Evolutionary conservation across 2,888 invertebrate species (phyloP).

Genomic region (Lasioglossum marginatum): DNA sequence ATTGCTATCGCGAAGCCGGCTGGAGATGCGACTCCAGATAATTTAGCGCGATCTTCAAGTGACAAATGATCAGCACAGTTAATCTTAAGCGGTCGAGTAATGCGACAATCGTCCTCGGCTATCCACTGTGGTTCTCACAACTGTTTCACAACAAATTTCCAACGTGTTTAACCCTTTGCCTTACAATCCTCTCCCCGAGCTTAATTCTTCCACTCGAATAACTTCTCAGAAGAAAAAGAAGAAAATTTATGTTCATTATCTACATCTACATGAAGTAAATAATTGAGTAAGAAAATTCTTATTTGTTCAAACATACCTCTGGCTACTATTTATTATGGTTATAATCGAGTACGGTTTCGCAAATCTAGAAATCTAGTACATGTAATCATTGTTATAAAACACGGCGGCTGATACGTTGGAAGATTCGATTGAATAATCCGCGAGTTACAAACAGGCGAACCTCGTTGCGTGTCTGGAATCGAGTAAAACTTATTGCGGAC

Average conservation of each 20-base stretch:
- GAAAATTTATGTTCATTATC: neutral
- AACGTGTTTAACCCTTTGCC: neutral
- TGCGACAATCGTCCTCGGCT: neutral
- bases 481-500: neutral
- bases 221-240: neutral
- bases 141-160: neutral
- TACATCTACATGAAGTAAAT: no score
- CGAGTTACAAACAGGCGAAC: neutral
- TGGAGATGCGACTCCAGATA: neutral
- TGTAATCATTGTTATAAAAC: neutral
- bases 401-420: no score
- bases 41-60: neutral
- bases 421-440: neutral
- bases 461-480: neutral
- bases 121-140: neutral
- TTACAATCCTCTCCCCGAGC: neutral
- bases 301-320: no score
- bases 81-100: neutral
- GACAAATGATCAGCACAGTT: neutral
- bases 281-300: neutral
- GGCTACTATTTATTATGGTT: no score
- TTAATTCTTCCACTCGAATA: neutral
- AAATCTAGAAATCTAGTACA: no score
- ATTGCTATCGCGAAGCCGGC: neutral
- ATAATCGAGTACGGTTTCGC: no score